phyloP scores from a whole-genome alignment of 2,113 vertebrate genomes.

The Peromyscus maniculatus region DNA sequence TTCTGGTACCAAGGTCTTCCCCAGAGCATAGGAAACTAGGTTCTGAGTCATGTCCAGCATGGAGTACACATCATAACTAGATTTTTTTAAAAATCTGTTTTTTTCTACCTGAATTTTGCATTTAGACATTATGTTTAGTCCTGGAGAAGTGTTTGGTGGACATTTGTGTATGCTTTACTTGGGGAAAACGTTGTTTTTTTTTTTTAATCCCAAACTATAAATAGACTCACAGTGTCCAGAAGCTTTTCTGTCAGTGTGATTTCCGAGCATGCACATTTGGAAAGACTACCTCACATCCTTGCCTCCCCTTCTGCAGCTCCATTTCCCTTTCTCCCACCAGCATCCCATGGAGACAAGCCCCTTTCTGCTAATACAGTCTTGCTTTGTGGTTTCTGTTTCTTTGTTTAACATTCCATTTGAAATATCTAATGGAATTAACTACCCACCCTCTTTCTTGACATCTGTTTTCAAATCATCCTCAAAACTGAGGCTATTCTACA shows the following conservation, averaged over 20 bases:
- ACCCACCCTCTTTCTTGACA: background rate
- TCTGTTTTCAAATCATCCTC: constrained; percentile 42
- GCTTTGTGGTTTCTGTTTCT: background rate
- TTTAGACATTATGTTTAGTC: background rate
- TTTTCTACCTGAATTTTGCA: background rate
- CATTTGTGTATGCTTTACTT: constrained; percentile 18
- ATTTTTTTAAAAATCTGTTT: background rate
- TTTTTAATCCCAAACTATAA: background rate
- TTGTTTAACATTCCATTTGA: constrained; percentile 47
- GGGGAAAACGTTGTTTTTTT: no score
- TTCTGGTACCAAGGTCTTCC: background rate
- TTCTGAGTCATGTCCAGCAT: background rate
- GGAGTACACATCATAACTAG: background rate
- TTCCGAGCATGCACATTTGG: background rate
- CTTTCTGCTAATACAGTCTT: background rate
- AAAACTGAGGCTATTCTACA: background rate
- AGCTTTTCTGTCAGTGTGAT: background rate
- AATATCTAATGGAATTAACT: constrained; percentile 47
- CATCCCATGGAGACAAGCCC: background rate
- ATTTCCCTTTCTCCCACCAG: background rate
- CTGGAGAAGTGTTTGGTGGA: background rate
- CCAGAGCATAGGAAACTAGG: background rate
- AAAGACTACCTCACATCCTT: background rate
- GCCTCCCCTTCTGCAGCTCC: background rate
- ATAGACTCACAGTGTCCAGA: background rate